A percentile compares a stretch with the other conserved stretches of the same genome.
Conservation (phyloP, 2,113 vertebrate species). For the Ophthalmotilapia sp. region DNA sequence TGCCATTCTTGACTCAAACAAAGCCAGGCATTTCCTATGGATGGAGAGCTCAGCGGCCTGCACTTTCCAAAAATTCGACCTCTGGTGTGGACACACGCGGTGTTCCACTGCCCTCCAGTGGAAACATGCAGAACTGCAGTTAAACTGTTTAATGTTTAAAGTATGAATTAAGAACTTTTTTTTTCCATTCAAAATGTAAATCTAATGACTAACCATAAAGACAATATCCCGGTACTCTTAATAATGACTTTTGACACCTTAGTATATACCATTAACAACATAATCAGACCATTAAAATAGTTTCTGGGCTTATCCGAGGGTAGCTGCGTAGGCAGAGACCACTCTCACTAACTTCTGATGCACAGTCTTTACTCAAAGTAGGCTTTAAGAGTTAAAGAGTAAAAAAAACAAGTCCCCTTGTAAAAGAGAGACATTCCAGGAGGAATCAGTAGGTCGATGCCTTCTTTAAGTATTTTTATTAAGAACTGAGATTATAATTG, state of each 20-base stretch:
- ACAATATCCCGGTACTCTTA: neutral
- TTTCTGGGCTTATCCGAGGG: neutral
- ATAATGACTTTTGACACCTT: neutral
- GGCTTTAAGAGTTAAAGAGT: neutral
- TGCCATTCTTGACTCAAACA: neutral
- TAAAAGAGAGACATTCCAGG: neutral
- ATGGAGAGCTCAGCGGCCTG: neutral
- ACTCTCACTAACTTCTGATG: neutral
- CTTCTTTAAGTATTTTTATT: neutral
- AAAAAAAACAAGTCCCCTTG: neutral
- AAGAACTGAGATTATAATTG: neutral
- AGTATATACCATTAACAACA: neutral
- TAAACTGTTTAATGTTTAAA: neutral
- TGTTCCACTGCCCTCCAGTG: constrained; percentile 71
- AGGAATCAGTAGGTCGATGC: neutral
- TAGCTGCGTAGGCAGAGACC: neutral
- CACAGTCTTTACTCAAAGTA: neutral
- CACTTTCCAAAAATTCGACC: neutral
- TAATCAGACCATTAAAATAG: neutral
- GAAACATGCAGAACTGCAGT: neutral
- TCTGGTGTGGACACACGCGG: neutral
- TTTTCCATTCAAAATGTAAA: neutral
- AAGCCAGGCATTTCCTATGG: neutral
- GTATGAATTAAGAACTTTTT: neutral
- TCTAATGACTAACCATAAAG: neutral